Evolutionary conservation across 2,797 vertebrate genomes (phyloP).

Genomic region (Acomys russatus): DNA sequence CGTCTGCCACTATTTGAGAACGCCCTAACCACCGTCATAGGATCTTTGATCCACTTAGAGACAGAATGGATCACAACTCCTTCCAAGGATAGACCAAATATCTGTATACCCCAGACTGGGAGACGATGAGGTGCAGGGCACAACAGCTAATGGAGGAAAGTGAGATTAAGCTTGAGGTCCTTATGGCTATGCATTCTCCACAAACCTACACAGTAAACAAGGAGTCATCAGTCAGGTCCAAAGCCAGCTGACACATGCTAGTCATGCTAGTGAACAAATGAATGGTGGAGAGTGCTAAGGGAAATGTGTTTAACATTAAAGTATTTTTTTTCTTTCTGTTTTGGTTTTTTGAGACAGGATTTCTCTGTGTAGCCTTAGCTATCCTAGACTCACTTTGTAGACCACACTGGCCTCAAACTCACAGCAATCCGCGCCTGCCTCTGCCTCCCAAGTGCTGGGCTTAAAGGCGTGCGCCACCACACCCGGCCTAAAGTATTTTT

Average conservation of each 20-base stretch:
- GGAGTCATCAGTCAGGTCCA: neutral
- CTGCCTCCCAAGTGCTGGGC: too few relatives aligned
- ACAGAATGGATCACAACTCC: neutral
- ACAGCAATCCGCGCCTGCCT: too few relatives aligned
- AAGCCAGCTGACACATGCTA: neutral
- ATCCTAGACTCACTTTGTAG: too few relatives aligned
- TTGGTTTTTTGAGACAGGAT: too few relatives aligned
- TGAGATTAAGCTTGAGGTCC: neutral
- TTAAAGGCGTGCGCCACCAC: too few relatives aligned
- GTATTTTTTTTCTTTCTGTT: too few relatives aligned
- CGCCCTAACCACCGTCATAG: neutral
- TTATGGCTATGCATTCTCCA: neutral
- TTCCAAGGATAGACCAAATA: neutral
- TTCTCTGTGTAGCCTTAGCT: too few relatives aligned
- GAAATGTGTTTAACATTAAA: neutral
- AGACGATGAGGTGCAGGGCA: too few relatives aligned
- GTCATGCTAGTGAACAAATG: neutral
- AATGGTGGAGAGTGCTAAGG: neutral
- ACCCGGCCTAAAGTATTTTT: neutral
- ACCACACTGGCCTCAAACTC: too few relatives aligned
- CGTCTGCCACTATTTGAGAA: neutral
- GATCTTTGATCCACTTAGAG: neutral
- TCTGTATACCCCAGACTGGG: neutral
- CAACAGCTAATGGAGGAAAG: neutral
- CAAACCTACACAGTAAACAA: neutral